Percentiles rank a stretch among this genome's conserved stretches.
phyloP scores from a whole-genome alignment of 2,113 vertebrate species.

The Marmota flaviventris region DNA sequence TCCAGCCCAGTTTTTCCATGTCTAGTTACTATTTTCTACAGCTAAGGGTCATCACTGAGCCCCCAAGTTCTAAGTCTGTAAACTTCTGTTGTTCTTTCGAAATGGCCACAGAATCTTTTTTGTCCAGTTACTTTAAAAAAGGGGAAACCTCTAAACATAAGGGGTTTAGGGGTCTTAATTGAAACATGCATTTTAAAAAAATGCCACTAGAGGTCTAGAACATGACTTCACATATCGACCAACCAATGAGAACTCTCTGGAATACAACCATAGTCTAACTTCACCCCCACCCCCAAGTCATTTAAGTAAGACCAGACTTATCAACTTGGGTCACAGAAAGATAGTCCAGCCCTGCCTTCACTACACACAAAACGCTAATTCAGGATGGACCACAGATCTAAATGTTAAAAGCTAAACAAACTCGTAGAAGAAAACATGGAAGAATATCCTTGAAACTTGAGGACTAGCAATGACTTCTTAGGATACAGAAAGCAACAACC shows the following conservation, averaged over 20 bases:
- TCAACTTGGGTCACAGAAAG: background rate
- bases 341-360: background rate
- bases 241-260: background rate
- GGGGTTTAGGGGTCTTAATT: background rate
- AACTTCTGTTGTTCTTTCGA: background rate
- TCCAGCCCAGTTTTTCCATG: background rate
- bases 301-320: background rate
- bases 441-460: background rate
- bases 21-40: background rate
- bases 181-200: background rate
- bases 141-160: background rate
- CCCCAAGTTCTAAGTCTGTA: background rate
- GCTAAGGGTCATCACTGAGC: background rate
- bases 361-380: background rate
- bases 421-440: background rate
- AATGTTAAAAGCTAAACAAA: background rate
- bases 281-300: accelerated
- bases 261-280: background rate
- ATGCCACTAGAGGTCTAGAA: background rate
- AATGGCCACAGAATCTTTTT: background rate
- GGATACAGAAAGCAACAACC: background rate
- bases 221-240: background rate
- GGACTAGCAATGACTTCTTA: background rate
- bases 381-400: background rate
- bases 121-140: background rate